Base-by-base conservation (phyloP, 1,140 invertebrate genomes). In the Macrobrachium nipponense region DNA sequence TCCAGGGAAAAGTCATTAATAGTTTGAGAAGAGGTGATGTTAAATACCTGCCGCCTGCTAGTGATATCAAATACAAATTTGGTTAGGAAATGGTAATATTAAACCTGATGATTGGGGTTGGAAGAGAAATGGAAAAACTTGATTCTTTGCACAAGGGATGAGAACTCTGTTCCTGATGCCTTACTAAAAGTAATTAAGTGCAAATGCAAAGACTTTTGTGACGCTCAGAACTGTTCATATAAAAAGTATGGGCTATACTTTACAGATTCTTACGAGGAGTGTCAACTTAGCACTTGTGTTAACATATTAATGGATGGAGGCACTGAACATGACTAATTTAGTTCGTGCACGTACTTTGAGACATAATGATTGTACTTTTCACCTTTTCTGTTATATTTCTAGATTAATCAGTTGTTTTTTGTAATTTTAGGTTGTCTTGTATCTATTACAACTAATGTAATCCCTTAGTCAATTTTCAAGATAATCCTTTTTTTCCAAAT, bases 391-490 rank as follows among this genome's bases (percentile, higher is more conserved):
- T n/a, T 20, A 68, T 68, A 12, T 68, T 68, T 68, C 66, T 12
- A 68, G 66, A 68, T 15, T 7, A 68, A 20, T 23, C 20, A 20
- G n/a, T 68, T 68, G 66, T 14, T 12, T n/a, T 68, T n/a, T 68
- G 18, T 68, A 0, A 68, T 68, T 27, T 68, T 27, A 11, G 12
- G 11, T 68, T 27, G 20, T 68, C 12, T 68, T 20, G 5, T 68
- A 68, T 68, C 66, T 68, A n/a, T 68, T 23, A 68, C 66, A 68
- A 68, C 66, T n/a, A n/a, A 68, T n/a, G 5, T 51, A 10, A 23
- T 68, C n/a, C 66, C 66, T 27, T 23, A 5, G 18, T n/a, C 11
- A 68, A 68, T 68, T 20, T 11, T 8, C 6, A 36, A 20, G 10
- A 51, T 10, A 10, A 51, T 51, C 5, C 5, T 66, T 5, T 17